Conservation (phyloP, 2,888 invertebrate species). For the Penaeus monodon region DNA sequence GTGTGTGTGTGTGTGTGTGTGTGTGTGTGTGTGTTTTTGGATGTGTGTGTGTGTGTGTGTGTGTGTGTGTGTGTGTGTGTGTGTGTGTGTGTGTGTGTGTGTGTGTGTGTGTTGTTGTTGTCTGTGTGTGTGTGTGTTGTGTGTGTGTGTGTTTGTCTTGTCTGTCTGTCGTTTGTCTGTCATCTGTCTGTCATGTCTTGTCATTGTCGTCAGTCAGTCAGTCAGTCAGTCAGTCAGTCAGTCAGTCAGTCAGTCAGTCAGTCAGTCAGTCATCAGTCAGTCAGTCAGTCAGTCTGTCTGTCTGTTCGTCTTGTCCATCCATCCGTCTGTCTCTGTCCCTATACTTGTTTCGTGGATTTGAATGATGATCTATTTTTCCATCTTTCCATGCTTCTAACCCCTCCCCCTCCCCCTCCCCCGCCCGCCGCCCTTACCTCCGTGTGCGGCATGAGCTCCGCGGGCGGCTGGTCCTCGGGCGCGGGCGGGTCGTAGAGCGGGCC, state of each 20-base stretch:
- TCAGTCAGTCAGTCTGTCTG: background rate
- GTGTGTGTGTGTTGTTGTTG: background rate
- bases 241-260: fast-evolving
- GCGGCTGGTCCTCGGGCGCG: background rate
- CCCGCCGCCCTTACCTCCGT: background rate
- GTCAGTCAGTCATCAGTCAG: fast-evolving
- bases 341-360: no score
- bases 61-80: slow-evolving; percentile 35
- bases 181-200: background rate
- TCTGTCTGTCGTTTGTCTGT: background rate
- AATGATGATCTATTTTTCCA: no score
- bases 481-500: slow-evolving; percentile 27
- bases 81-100: background rate
- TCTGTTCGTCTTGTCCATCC: background rate
- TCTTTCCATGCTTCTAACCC: no score
- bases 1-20: no score
- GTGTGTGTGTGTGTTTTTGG: no score
- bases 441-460: background rate
- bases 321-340: background rate
- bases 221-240: fast-evolving
- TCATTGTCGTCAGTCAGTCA: no score
- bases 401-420: no score
- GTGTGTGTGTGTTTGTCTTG: background rate
- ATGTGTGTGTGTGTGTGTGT: slow-evolving; percentile 35
- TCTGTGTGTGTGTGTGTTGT: no score